Percentiles rank a stretch among this genome's conserved stretches.
phyloP scores from a whole-genome alignment of 2,888 invertebrate genomes.

The Pelosia muscerda region DNA sequence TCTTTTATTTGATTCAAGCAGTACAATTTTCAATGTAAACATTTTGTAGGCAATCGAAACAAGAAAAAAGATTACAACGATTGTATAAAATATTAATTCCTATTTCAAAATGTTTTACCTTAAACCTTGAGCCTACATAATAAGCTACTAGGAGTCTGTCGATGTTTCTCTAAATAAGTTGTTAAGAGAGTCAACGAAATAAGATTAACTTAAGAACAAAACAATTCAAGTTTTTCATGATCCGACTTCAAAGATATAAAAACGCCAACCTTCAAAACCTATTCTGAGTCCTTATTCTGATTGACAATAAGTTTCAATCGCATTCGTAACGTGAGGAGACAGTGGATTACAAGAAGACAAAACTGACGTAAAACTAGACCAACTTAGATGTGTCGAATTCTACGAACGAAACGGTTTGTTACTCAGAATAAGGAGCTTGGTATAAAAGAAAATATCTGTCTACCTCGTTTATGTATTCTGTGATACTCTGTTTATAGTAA shows the following conservation, averaged over 20 bases:
- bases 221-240: slow-evolving; percentile 12
- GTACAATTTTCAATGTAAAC: slow-evolving; percentile 12
- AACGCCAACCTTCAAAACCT: slow-evolving; percentile 5
- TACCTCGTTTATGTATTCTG: background rate
- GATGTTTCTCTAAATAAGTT: background rate
- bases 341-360: no score
- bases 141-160: background rate
- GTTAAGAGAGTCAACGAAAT: background rate
- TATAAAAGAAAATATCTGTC: background rate
- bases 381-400: no score
- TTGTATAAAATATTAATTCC: background rate
- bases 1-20: slow-evolving; percentile 8
- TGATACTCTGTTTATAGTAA: background rate
- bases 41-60: slow-evolving; percentile 12
- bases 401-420: no score
- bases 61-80: slow-evolving; percentile 8
- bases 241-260: slow-evolving; percentile 13
- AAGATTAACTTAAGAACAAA: slow-evolving; percentile 19
- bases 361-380: no score
- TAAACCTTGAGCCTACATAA: background rate
- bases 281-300: no score
- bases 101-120: background rate
- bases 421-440: no score
- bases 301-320: no score
- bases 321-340: no score